Evolutionary conservation across 2,888 invertebrate species (phyloP).

Genomic region (Axea sp.): DNA sequence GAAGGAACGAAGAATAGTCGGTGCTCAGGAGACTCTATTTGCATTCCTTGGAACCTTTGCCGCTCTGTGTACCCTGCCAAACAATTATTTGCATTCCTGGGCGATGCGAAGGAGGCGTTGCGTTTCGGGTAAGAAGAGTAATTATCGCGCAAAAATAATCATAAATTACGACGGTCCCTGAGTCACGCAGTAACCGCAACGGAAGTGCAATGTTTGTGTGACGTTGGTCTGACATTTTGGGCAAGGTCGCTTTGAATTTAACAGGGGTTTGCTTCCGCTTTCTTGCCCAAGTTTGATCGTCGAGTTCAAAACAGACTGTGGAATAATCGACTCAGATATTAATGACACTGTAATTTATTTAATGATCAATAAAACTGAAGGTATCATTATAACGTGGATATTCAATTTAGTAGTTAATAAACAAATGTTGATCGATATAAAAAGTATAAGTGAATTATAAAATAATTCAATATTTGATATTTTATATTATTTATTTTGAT

Average conservation of each 20-base stretch:
- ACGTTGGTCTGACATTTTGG: slow-evolving; percentile 16
- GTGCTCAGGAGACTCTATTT: slow-evolving; percentile 70
- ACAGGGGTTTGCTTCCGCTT: slow-evolving; percentile 10
- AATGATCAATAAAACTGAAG: no score
- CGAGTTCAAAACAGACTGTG: background rate
- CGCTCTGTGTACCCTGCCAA: slow-evolving; percentile 68
- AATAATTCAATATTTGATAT: no score
- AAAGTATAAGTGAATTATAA: no score
- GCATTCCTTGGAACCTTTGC: slow-evolving; percentile 71
- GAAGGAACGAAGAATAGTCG: slow-evolving; percentile 51
- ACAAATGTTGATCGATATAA: no score
- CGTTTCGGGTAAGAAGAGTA: slow-evolving; percentile 51
- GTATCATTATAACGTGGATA: no score
- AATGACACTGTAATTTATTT: no score
- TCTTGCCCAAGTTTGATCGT: background rate
- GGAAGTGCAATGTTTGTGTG: slow-evolving; percentile 5
- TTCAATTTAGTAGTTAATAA: no score
- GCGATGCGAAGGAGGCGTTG: slow-evolving; percentile 62
- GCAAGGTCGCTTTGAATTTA: background rate
- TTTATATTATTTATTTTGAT: no score
- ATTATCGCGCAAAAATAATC: slow-evolving; percentile 61
- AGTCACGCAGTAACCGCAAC: slow-evolving; percentile 25
- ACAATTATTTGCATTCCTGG: slow-evolving; percentile 76
- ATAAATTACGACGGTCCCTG: slow-evolving; percentile 45
- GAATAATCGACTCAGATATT: no score